A percentile compares a stretch with the other conserved stretches of the same genome.
Conservation (phyloP, 2,888 invertebrate genomes). For the Deilephila porcellus region DNA sequence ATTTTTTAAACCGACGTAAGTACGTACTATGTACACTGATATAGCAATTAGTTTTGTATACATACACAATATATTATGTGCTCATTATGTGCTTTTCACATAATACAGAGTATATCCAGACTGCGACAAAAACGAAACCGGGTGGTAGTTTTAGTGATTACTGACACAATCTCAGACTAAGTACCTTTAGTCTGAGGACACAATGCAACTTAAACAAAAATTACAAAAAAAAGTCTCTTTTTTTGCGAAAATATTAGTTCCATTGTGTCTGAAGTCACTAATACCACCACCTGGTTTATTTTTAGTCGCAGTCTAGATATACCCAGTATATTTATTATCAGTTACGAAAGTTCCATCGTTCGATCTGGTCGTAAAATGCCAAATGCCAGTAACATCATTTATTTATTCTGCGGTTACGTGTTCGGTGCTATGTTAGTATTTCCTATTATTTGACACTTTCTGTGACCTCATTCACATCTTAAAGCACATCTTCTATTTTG, state of each 20-base stretch:
- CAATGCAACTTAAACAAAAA: too few species aligned
- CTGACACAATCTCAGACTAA: too few species aligned
- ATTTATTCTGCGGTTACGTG: conserved; percentile 7
- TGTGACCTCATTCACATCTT: neutral
- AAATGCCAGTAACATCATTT: conserved; percentile 7
- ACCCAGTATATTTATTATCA: neutral
- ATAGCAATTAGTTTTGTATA: neutral
- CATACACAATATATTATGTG: neutral
- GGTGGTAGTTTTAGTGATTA: too few species aligned
- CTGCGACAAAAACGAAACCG: too few species aligned
- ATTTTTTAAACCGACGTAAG: neutral
- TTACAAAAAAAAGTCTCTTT: too few species aligned
- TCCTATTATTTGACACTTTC: conserved; percentile 1
- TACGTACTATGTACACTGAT: neutral
- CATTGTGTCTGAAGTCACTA: too few species aligned
- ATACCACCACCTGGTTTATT: too few species aligned
- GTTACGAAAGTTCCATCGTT: neutral
- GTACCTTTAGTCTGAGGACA: too few species aligned
- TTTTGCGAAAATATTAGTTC: too few species aligned
- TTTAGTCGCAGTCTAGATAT: too few species aligned
- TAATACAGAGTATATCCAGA: neutral
- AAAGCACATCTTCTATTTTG: neutral
- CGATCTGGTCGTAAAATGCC: neutral
- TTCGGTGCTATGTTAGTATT: neutral
- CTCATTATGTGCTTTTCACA: conserved; percentile 4